Evolutionary conservation across 2,797 vertebrate species (phyloP), one percentile per base, ranked within the genome.

Genomic region (Hemitrygon akajei): DNA sequence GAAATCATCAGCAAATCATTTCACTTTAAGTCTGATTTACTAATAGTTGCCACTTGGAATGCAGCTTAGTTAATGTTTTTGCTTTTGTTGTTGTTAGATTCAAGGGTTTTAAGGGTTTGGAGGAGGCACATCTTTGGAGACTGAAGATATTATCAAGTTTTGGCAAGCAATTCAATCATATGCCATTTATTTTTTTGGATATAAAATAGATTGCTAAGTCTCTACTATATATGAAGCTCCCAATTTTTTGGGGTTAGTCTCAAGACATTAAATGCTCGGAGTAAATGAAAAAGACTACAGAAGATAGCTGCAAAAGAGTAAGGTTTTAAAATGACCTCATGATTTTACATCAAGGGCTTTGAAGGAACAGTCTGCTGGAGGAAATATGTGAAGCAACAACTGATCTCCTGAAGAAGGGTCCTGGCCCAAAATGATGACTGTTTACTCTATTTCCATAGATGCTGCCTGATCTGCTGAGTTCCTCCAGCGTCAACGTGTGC

Each of bases 1-100:
- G 58, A 20, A 87, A 92, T 75, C 47, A 66, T 73, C 69, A 92
- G 37, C 69, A 92, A 66, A 92, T 92, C 89, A 92, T 75, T 73
- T 18, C 20, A 56, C n/a, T 71, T 73, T 73, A 12, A 92, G 37
- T 73, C 6, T 92, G 69, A 75, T 73, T 75, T 92, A 92, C 73
- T 73, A 73, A 92, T 92, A 30, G 66, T 92, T 75, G 66, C 63
- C 27, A 73, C 37, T 56, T 75, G 2, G 71, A 25, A 47, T 71
- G 34, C 37, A 2, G 5, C 20, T 40, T 66, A 75, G 89, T 73
- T 73, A 92, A 47, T 92, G 40, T 47, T 73, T 47, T 5, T 47
- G n/a, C 34, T 91, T 22, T 9, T 69, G 22, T 71, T 56, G 89
- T 22, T 75, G 34, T 3, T 27, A 75, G 69, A 25, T 37, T 75